Conservation (phyloP, 2,113 vertebrate species). For the Ariopsis seemanni region DNA sequence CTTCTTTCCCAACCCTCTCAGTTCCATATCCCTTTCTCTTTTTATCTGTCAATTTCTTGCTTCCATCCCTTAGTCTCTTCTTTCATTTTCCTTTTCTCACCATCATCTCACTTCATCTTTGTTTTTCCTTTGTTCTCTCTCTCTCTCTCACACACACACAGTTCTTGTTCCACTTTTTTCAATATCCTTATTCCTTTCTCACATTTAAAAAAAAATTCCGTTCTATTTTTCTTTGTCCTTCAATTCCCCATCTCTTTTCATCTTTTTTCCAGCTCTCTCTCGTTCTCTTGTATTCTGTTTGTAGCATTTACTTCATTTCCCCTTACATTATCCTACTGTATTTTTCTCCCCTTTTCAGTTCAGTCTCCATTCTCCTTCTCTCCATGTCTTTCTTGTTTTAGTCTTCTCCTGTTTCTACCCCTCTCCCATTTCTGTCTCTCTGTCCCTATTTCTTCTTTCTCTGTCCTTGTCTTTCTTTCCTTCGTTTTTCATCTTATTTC, state of each 20-base stretch:
- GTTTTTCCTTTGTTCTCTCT: not conserved
- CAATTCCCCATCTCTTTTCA: not conserved
- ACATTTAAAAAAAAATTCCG: not conserved
- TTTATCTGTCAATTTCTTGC: not conserved
- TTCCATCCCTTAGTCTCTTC: not conserved
- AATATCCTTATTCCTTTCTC: not conserved
- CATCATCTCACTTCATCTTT: not conserved
- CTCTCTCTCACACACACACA: not conserved
- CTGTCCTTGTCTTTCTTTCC: not conserved
- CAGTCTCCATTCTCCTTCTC: not conserved
- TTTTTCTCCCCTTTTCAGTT: not conserved
- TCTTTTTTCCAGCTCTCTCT: not conserved
- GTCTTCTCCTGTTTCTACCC: not conserved
- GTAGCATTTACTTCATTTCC: not conserved
- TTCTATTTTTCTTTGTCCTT: conserved; percentile 2
- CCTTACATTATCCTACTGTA: not conserved
- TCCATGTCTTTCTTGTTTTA: not conserved
- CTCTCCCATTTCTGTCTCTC: not conserved
- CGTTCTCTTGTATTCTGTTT: not conserved
- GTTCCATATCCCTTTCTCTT: not conserved
- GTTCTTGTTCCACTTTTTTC: not conserved
- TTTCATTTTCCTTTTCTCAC: not conserved
- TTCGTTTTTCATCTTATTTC: not conserved
- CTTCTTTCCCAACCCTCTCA: not conserved
- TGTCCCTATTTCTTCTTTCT: conserved; percentile 20